Base-by-base conservation (phyloP, 92 coral and sea anemone genomes). In the Plumapathes pennacea region DNA sequence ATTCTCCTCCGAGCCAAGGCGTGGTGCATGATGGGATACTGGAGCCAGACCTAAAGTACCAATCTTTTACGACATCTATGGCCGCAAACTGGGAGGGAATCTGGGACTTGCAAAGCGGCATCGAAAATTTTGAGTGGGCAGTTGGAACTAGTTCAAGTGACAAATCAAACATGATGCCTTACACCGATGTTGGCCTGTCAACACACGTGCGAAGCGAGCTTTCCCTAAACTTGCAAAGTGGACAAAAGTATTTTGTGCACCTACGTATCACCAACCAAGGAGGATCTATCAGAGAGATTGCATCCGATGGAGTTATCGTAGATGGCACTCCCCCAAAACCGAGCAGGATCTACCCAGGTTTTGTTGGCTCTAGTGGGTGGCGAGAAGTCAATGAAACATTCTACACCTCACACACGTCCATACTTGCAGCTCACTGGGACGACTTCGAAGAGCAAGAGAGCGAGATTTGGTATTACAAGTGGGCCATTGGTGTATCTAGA, bases 71-170 rank as follows among this genome's bases (percentile, higher is more conserved):
- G n/a, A 70, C 72, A 25, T 68, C 43, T 24, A 64, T 92, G 63
- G 78, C 89, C 19, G 98, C 96, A 1, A 92, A 92, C 71, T 92
- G 98, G 98, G 98, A 92, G 66, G 89, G 89, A 37, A 68, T 92
- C 55, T 92, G 94, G 96, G 98, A 92, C 60, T 52, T 92, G 60
- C 92, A 88, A 57, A 92, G 98, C 53, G 85, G 90, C 54, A 77
- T 92, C 10, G 85, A 67, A n/a, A 76, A 70, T 39, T 92, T 92
- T 62, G 85, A 88, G 48, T 92, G 98, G 98, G 80, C 86, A 37
- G 74, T 92, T 51, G 95, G 90, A 19, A 57, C 81, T 15, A 80
- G 71, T 46, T 43, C 36, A n/a, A 66, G 21, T 6, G 64, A 77
- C 60, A 63, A 55, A 48, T 50, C 62, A 26, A 60, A 58, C 54